These are phyloP conservation scores for Hanleya hanleyi DNA, from an alignment of 2,888 invertebrate species.

Conservation along the genomic window DNA sequence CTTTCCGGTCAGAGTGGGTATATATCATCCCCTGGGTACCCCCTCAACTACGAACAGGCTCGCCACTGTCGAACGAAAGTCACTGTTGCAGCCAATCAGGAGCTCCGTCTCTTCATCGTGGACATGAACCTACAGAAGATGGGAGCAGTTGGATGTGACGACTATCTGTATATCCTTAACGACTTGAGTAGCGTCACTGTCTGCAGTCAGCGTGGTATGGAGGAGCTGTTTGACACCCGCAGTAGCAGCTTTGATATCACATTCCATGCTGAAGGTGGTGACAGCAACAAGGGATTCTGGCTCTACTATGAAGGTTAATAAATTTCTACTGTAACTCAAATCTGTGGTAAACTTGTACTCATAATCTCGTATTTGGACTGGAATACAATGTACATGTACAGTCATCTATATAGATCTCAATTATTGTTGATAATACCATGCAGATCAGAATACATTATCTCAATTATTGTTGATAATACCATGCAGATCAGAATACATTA, in stretches of 20 bases:
- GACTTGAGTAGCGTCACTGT: constrained; percentile 55
- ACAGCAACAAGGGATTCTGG: constrained; percentile 66
- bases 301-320: constrained; percentile 70
- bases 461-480: no score
- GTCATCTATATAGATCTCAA: no score
- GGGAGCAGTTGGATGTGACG: constrained; percentile 52
- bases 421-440: no score
- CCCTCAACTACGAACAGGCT: constrained; percentile 49
- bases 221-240: constrained; percentile 45
- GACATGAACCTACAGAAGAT: constrained; percentile 60
- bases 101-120: constrained; percentile 58
- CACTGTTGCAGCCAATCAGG: constrained; percentile 48
- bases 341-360: no score
- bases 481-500: no score
- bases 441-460: no score
- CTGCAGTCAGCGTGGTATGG: constrained; percentile 59
- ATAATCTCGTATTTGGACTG: no score
- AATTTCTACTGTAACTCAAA: no score
- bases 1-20: constrained; percentile 57
- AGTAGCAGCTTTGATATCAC: constrained; percentile 51
- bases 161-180: constrained; percentile 61
- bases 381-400: no score
- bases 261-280: constrained; percentile 43
- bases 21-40: constrained; percentile 65
- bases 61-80: constrained; percentile 51